Percentiles rank a stretch among this genome's conserved stretches.
phyloP scores from a whole-genome alignment of 2,113 vertebrate species.

The Dasyprocta punctata region DNA sequence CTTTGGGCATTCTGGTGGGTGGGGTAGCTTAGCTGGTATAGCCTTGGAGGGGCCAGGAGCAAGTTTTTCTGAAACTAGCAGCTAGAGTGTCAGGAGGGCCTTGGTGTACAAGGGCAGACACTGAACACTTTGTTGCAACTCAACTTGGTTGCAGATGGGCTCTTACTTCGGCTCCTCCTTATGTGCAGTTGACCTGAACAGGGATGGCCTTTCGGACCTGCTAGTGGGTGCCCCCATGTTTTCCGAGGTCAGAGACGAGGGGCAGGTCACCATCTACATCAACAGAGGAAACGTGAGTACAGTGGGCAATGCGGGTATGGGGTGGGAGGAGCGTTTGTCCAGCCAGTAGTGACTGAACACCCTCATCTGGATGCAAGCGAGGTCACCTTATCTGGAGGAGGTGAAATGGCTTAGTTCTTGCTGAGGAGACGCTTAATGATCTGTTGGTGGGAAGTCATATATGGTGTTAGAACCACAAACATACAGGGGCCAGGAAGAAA shows the following conservation, averaged over 20 bases:
- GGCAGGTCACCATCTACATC: constrained; percentile 97
- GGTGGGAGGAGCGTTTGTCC: not conserved
- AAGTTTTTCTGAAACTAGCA: rapidly evolving
- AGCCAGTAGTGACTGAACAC: not conserved
- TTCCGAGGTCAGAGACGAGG: constrained; percentile 96
- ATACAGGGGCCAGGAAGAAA: not conserved
- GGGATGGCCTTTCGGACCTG: constrained; percentile 97
- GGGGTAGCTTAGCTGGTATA: rapidly evolving
- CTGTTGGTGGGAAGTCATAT: not conserved
- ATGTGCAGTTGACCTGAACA: constrained; percentile 99
- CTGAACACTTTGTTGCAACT: constrained; percentile 93
- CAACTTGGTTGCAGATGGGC: constrained; percentile 98
- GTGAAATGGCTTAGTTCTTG: not conserved
- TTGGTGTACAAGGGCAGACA: constrained; percentile 83
- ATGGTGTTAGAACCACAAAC: not conserved
- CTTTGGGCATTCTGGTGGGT: not conserved
- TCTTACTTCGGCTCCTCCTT: constrained; percentile 99
- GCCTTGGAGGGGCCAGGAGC: not conserved
- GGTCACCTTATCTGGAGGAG: not conserved
- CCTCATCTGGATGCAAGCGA: rapidly evolving
- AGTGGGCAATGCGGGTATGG: not conserved
- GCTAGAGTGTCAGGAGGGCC: not conserved
- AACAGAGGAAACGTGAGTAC: constrained; percentile 98
- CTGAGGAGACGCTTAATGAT: not conserved
- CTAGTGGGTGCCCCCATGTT: constrained; percentile 98